phyloP scores from a whole-genome alignment of 2,797 vertebrate genomes.

The Kryptolebias ocellatus region DNA sequence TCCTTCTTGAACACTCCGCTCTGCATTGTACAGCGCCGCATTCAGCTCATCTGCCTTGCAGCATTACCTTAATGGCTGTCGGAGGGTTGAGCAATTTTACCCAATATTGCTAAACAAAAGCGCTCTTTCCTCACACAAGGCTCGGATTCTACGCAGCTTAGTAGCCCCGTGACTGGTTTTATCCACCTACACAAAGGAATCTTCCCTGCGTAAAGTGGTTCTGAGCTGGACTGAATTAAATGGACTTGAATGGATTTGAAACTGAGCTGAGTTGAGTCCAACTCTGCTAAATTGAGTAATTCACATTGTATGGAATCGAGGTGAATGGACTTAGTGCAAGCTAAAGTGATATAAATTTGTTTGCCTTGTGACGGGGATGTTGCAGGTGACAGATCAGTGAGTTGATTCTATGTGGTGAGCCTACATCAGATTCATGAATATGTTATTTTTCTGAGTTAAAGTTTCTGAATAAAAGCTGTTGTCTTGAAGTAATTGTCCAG shows the following conservation, averaged over 20 bases:
- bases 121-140: constrained; percentile 48
- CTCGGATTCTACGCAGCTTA: constrained; percentile 66
- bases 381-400: constrained; percentile 13
- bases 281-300: constrained; percentile 44
- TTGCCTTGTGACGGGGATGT: constrained; percentile 18
- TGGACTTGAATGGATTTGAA: constrained; percentile 62
- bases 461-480: background rate
- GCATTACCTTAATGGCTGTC: constrained; percentile 77
- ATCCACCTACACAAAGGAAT: constrained; percentile 70
- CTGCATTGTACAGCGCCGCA: constrained; percentile 55
- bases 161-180: constrained; percentile 67
- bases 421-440: constrained; percentile 5
- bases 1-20: constrained; percentile 59
- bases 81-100: constrained; percentile 73
- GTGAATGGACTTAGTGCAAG: constrained; percentile 22
- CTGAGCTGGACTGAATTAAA: constrained; percentile 66
- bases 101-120: constrained; percentile 76
- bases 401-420: background rate
- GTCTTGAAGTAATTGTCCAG: too few relatives aligned
- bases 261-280: constrained; percentile 51
- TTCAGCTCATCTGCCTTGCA: constrained; percentile 72
- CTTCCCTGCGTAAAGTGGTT: constrained; percentile 63
- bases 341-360: constrained; percentile 36
- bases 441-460: background rate
- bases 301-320: constrained; percentile 39